Evolutionary conservation across 2,113 vertebrate species (phyloP), one percentile per base, ranked within the genome.

Genomic region (Melanostigma gelatinosum): DNA sequence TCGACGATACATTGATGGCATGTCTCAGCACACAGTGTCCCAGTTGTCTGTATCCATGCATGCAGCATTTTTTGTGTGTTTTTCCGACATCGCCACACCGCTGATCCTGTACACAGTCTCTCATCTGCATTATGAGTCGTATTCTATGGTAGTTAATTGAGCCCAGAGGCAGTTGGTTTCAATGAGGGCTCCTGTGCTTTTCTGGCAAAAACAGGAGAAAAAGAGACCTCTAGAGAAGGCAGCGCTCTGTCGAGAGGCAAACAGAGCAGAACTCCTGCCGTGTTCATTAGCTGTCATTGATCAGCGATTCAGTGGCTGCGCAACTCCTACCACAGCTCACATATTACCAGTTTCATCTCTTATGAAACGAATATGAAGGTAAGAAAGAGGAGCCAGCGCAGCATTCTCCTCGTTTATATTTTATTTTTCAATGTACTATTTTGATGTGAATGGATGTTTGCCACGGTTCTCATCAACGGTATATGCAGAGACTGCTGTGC

Each of bases 231-330:
- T 57, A 73, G 88, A 91, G 89, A 85, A 88, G 75, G 64, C 68
- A 72, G 84, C 87, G 82, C 87, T 84, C 88, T 87, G 87, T 89
- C 76, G 79, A 88, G 90, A 77, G 88, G 88, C 85, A 93, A 92
- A 89, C 85, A 83, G 91, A 94, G 90, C 89, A 85, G 81, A 93
- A 91, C 93, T 91, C 92, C 87, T 85, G 80, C 84, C 48, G 69
- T 91, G 89, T 93, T 94, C 92, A 92, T 94, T 94, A 93, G 92
- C 86, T 89, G 88, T 87, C 85, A 93, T 91, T 92, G 93, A 94
- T 92, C 90, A 92, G 89, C 58, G 84, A 90, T 88, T 92, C 86
- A 80, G 87, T 87, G 69, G 65, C 87, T 73, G 83, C 69, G 72
- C 79, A 46, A 67, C 86, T 84, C 68, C 75, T 63, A 81, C 73